Conservation (phyloP, 2,113 vertebrate species). For the Channa maculata region DNA sequence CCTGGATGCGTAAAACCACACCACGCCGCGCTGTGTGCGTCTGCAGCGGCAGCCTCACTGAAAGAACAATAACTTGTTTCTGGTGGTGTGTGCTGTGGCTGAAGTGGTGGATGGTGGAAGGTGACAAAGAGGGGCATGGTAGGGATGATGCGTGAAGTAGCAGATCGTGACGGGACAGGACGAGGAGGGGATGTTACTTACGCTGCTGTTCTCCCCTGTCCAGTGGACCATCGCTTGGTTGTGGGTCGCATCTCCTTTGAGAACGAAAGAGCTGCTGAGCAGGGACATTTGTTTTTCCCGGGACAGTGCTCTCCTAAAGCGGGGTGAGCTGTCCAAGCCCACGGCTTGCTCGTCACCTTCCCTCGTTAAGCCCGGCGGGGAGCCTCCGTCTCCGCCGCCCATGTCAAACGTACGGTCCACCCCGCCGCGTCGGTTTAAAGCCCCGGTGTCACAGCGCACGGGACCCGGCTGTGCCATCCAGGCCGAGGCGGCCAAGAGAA, state of each 20-base stretch:
- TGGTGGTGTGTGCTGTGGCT: conserved; percentile 19
- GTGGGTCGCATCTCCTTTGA: conserved; percentile 96
- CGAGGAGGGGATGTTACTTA: conserved; percentile 82
- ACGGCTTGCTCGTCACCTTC: conserved; percentile 43
- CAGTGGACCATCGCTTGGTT: conserved; percentile 99
- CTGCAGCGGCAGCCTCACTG: conserved; percentile 6
- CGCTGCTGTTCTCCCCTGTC: conserved; percentile 98
- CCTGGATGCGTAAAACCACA: conserved; percentile 58
- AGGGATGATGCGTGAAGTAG: conserved; percentile 21
- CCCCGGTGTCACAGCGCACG: conserved; percentile 72
- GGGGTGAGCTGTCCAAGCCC: conserved; percentile 64
- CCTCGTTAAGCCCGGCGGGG: conserved; percentile 42
- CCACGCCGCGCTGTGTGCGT: conserved; percentile 7
- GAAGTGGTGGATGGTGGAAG: conserved; percentile 38
- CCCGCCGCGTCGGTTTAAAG: conserved; percentile 66
- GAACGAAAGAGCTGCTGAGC: conserved; percentile 96
- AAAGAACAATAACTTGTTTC: conserved; percentile 61
- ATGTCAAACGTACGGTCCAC: conserved; percentile 64
- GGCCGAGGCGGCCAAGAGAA: conserved; percentile 65
- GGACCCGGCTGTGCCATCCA: conserved; percentile 78
- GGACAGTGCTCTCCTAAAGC: conserved; percentile 82
- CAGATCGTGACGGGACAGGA: conserved; percentile 38
- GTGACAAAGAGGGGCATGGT: conserved; percentile 44
- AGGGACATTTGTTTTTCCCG: conserved; percentile 87
- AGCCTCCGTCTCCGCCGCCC: conserved; percentile 55